A percentile compares a stretch with the other conserved stretches of the same genome.
Conservation (phyloP, 2,797 vertebrate genomes). For the Lates japonicus region DNA sequence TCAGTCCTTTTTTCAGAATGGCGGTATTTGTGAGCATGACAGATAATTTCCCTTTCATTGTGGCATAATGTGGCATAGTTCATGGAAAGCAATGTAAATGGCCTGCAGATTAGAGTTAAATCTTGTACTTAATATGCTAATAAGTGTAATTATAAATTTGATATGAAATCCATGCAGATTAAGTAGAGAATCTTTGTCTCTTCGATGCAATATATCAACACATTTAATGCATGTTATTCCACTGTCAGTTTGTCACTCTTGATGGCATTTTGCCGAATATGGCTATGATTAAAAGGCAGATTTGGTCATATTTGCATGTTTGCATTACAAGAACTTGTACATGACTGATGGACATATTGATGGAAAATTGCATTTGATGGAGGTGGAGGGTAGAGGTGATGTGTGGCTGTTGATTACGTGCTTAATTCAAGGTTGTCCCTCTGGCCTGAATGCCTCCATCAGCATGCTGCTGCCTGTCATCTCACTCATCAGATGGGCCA, state of each 20-base stretch:
- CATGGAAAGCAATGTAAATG: slow-evolving; percentile 63
- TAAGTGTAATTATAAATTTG: slow-evolving; percentile 62
- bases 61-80: slow-evolving; percentile 53
- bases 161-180: slow-evolving; percentile 57
- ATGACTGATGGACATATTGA: slow-evolving; percentile 26
- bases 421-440: slow-evolving; percentile 69
- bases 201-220: slow-evolving; percentile 12
- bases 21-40: slow-evolving; percentile 42
- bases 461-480: slow-evolving; percentile 44
- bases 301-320: slow-evolving; percentile 19
- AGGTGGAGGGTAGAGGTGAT: slow-evolving; percentile 21
- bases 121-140: slow-evolving; percentile 77
- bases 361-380: slow-evolving; percentile 42
- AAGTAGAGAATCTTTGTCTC: slow-evolving; percentile 31
- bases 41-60: slow-evolving; percentile 59
- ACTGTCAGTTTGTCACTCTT: slow-evolving; percentile 9
- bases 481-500: slow-evolving; percentile 25
- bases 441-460: slow-evolving; percentile 63
- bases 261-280: slow-evolving; percentile 3
- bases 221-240: neutral
- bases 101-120: slow-evolving; percentile 59
- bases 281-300: slow-evolving; percentile 3
- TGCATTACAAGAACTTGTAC: slow-evolving; percentile 5
- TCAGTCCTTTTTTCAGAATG: slow-evolving; percentile 32
- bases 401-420: slow-evolving; percentile 45